These are phyloP conservation scores for Grammomys surdaster DNA, from an alignment of 2,113 vertebrate species.

Conservation along the genomic window DNA sequence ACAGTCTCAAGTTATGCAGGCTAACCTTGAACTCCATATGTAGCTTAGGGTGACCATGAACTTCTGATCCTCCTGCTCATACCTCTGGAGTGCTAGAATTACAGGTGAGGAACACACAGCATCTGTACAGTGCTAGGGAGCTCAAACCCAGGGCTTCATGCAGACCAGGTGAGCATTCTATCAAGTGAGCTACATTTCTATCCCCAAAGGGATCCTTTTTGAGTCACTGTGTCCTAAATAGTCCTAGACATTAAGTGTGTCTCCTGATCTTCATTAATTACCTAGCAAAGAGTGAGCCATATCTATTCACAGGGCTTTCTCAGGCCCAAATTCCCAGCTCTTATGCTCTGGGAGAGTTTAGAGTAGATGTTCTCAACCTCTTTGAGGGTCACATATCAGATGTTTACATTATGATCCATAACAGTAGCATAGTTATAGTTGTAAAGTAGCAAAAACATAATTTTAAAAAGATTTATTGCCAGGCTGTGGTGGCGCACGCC, in stretches of 20 bases:
- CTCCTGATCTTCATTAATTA: background rate
- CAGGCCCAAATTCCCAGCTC: background rate
- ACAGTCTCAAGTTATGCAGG: background rate
- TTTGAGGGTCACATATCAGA: background rate
- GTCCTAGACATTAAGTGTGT: background rate
- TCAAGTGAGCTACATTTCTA: background rate
- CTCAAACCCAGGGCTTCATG: background rate
- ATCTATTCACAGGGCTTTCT: no score
- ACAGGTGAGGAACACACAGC: background rate
- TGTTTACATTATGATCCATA: background rate
- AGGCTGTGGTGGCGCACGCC: no score
- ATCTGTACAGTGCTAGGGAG: background rate
- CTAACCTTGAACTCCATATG: background rate
- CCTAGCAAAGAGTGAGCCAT: background rate
- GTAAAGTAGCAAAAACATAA: background rate
- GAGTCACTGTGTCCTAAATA: background rate
- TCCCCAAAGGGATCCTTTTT: background rate
- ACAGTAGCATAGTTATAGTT: background rate
- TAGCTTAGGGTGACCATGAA: background rate
- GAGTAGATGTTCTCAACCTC: background rate
- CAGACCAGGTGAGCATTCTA: background rate
- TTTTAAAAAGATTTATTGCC: background rate
- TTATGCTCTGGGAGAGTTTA: background rate
- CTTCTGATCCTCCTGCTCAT: background rate
- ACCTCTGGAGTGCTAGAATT: background rate